Evolutionary conservation across 1,140 invertebrate species (phyloP), one percentile per base, ranked within the genome.

Genomic region (Pseudomyrmex sp.): DNA sequence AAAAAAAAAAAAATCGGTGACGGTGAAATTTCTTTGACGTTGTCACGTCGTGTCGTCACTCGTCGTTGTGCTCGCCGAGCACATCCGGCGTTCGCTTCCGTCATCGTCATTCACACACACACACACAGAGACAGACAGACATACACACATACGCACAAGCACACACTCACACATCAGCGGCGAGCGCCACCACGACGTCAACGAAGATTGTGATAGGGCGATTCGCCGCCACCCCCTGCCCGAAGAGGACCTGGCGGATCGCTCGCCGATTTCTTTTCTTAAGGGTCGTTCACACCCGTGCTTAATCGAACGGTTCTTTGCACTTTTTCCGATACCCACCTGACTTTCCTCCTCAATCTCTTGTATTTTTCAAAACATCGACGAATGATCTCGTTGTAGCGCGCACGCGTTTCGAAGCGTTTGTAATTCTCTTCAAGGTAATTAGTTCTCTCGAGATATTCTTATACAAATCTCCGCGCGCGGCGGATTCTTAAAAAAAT

Each of bases 141-240:
- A 35, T 7, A 35, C 5, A 35, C 35, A 5, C 35, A 35, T 7
- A 35, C 5, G 5, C 5, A 7, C 35, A 35, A 5, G 35, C 35
- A 35, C 35, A 35, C 5, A 35, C 26, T 2, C n/a, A 2, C 26
- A 26, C 58, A 54, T 20, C 84, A 82, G 87, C 87, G 89, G 83
- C 85, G 85, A 89, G 87, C 86, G 77, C 89, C 89, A 85, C 68
- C 87, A 86, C 63, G 89, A 90, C 89, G 83, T 77, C 89, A 90
- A 88, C 90, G 91, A 92, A 91, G 90, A 93, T 93, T 93, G 93
- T 93, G 92, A 93, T 93, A 93, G 91, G 90, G 92, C 90, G 89
- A 86, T 79, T 89, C 85, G 85, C 86, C 84, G 20, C 82, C 35
- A 26, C 35, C 35, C 35, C 74, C 84, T 84, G 52, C 56, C 26